Conservation (phyloP, 2,113 vertebrate species). For the Chaetodon trifascialis region DNA sequence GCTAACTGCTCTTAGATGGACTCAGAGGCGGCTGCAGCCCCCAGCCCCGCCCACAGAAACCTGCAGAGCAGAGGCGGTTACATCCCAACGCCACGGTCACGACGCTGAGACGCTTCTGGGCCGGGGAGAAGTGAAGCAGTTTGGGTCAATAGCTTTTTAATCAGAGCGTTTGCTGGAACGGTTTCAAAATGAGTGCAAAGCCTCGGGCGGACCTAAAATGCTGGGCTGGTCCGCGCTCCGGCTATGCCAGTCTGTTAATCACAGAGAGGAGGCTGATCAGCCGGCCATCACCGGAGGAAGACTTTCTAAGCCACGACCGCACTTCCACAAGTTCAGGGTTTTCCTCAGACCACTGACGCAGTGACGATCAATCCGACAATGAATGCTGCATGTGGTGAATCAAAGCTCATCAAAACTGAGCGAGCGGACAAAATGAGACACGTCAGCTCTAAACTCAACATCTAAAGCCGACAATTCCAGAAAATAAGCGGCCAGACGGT, state of each 20-base stretch:
- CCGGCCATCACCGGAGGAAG: neutral
- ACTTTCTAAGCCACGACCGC: neutral
- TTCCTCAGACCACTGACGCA: neutral
- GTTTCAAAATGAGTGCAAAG: constrained; percentile 39
- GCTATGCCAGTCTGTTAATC: constrained; percentile 7
- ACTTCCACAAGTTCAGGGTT: neutral
- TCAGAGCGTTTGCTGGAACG: constrained; percentile 58
- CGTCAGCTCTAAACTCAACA: neutral
- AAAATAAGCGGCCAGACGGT: neutral
- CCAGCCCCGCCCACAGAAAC: constrained; percentile 36
- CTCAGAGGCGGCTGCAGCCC: constrained; percentile 48
- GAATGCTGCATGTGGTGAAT: neutral
- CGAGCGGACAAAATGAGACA: constrained; percentile 7
- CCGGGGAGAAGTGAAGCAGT: constrained; percentile 25
- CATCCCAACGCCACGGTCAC: constrained; percentile 44
- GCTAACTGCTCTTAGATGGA: neutral
- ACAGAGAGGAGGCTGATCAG: constrained; percentile 13
- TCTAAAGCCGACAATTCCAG: neutral
- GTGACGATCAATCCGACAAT: neutral
- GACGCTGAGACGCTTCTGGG: constrained; percentile 13
- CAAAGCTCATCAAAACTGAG: neutral
- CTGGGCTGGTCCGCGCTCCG: neutral
- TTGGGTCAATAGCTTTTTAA: constrained; percentile 75
- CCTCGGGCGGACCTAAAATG: constrained; percentile 36
- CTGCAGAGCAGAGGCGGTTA: constrained; percentile 33